Base-by-base conservation (phyloP, 1,140 invertebrate genomes). In the Halotydeus destructor region DNA sequence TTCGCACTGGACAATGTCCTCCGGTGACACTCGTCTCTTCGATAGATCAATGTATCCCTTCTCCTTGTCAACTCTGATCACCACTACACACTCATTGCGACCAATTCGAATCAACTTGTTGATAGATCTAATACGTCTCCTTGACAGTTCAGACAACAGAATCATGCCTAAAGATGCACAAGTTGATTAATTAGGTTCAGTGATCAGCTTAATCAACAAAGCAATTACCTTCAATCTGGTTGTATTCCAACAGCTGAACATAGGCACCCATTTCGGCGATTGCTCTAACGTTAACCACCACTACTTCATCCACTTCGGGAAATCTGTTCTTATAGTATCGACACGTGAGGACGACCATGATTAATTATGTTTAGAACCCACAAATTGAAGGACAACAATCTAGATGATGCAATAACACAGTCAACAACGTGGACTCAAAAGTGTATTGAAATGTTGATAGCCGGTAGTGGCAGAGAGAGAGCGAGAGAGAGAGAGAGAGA, bases 261-360 rank as follows among this genome's bases (percentile, higher is more conserved):
- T 99, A 99, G 4, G 93, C 93, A 45, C 94, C 94, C 91, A 99
- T 98, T 66, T 98, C 91, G 26, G 89, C 91, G 52, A 99, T 98
- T 49, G 83, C 84, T 12, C 84, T 69, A 2, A 99, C 93, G 60
- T 93, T 99, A 3, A 97, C 93, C 88, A 98, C 94, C 9, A 99
- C 93, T 24, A 98, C 89, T 74, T 98, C 94, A 54, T 99, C 93
- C 25, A 94, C 73, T 60, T 98, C 91, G 0, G 94, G 94, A 66
- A 93, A 98, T 56, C 83, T 85, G 61, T 96, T 80, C 53, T 82
- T 76, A 59, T 98, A 99, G 73, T 88, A 98, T 55, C 94, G 70
- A 76, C 93, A 98, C 33, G 82, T 77, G 14, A 98, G 68, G 51
- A 83, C 81, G 85, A 94, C 94, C 44, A 14, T 38, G 23, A n/a